Base-by-base conservation (phyloP, 1,140 invertebrate genomes). In the Eurosta solidaginis region DNA sequence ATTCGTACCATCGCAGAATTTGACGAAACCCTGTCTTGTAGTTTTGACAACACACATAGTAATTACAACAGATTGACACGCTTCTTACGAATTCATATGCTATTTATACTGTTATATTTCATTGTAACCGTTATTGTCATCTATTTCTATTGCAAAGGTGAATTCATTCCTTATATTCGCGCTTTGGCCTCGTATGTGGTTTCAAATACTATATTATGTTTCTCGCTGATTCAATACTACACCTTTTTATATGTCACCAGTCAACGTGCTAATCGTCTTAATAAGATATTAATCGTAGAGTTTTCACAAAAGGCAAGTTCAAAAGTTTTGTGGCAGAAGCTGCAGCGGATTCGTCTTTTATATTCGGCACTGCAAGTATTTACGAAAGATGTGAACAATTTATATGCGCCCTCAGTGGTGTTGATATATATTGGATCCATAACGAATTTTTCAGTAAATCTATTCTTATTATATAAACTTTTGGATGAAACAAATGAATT, bases 361-460 rank as follows among this genome's bases (percentile, higher is more conserved):
- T 81, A 84, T 20, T 68, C 76, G 0, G 47, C 78, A 2, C 20
- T 86, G 4, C 76, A 81, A 10, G 25, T 76, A n/a, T 84, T 86
- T 3, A 82, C 81, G 3, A 80, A 81, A 20, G 40, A 68, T 0
- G 68, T 86, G 0, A 86, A 86, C 59, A 63, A 77, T 7, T 63
- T 50, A 1, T 86, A 79, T 45, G 78, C 79, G 9, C 47, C 68
- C 36, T 86, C 82, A 1, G 79, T 86, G 22, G 7, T 86, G 1
- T 74, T 86, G 36, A 78, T 83, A 12, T 84, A 81, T 20, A 49
- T 83, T 17, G 82, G 85, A 6, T 86, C 85, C 6, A 83, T 86
- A 7, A 75, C 85, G 0, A 86, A 83, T 76, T 80, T 84, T 29
- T 83, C 83, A 44, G 68, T 86, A 1, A 82, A 81, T 22, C 10